Percentiles rank a stretch among this genome's conserved stretches.
These are phyloP conservation scores for Drosophila truncata DNA, from an alignment of 1,140 invertebrate genomes.

Conservation along the genomic window DNA sequence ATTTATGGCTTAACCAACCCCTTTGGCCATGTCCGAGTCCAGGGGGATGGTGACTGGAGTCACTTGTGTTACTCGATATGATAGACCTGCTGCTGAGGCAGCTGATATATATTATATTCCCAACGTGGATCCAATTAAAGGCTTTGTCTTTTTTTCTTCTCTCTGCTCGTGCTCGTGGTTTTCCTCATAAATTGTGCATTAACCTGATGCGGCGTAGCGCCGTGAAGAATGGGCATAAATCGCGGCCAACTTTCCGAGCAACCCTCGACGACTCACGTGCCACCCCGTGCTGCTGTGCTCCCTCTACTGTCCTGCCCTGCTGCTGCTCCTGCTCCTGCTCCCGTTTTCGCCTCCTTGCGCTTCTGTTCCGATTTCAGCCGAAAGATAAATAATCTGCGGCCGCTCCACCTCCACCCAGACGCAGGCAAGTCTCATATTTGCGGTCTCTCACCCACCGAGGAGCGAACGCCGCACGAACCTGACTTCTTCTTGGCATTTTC, in stretches of 20 bases:
- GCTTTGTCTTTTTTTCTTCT: constrained; percentile 17
- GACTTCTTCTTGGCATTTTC: constrained; percentile 80
- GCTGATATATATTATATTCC: constrained; percentile 24
- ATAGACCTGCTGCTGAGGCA: constrained; percentile 61
- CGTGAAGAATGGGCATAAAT: constrained; percentile 63
- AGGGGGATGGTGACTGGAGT: constrained; percentile 18
- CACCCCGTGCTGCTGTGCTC: constrained; percentile 23
- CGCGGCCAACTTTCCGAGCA: constrained; percentile 52
- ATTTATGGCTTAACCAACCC: constrained; percentile 69
- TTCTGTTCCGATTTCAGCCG: constrained; percentile 79
- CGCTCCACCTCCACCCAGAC: constrained; percentile 59
- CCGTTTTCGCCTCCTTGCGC: constrained; percentile 58
- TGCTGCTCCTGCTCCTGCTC: constrained; percentile 5
- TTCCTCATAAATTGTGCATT: constrained; percentile 75
- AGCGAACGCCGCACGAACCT: constrained; percentile 32
- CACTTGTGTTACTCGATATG: constrained; percentile 41
- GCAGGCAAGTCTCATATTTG: constrained; percentile 78
- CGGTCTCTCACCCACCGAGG: constrained; percentile 56
- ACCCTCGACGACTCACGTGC: constrained; percentile 77
- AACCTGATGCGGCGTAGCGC: constrained; percentile 74
- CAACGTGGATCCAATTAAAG: constrained; percentile 48
- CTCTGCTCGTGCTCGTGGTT: constrained; percentile 20
- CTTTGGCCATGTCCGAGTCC: constrained; percentile 35
- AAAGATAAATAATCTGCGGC: constrained; percentile 79
- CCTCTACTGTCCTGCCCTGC: constrained; percentile 17